phyloP scores from a whole-genome alignment of 2,113 vertebrate genomes.

The Nasalis larvatus region DNA sequence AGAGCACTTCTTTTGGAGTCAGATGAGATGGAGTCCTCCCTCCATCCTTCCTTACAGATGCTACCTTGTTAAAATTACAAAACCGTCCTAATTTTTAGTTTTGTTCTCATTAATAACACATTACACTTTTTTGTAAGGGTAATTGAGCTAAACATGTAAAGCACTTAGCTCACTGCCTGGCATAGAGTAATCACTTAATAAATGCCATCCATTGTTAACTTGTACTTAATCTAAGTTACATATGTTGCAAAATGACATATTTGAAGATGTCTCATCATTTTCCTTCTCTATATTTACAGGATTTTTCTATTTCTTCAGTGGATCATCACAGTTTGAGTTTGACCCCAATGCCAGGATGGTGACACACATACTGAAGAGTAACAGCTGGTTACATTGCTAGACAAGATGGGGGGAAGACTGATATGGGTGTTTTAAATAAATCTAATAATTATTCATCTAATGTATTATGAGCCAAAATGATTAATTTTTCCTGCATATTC shows the following conservation, averaged over 20 bases:
- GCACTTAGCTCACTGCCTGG: too few species aligned
- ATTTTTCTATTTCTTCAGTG: constrained; percentile 86
- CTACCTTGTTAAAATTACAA: not conserved
- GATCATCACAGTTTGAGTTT: constrained; percentile 86
- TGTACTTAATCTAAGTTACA: not conserved
- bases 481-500: not conserved
- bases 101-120: not conserved
- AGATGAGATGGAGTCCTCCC: not conserved
- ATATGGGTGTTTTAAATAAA: not conserved
- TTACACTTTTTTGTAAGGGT: not conserved
- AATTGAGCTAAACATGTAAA: not conserved
- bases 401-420: not conserved
- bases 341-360: constrained; percentile 84
- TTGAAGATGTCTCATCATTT: not conserved
- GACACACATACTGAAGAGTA: constrained; percentile 79
- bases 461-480: not conserved
- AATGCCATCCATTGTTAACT: not conserved
- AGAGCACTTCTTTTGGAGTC: not conserved
- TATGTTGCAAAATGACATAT: not conserved
- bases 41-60: not conserved
- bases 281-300: constrained; percentile 74
- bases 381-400: constrained; percentile 86
- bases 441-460: not conserved
- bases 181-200: not conserved
- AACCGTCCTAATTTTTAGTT: not conserved